Conservation (phyloP, 2,113 vertebrate species). For the Platysteira castanea region DNA sequence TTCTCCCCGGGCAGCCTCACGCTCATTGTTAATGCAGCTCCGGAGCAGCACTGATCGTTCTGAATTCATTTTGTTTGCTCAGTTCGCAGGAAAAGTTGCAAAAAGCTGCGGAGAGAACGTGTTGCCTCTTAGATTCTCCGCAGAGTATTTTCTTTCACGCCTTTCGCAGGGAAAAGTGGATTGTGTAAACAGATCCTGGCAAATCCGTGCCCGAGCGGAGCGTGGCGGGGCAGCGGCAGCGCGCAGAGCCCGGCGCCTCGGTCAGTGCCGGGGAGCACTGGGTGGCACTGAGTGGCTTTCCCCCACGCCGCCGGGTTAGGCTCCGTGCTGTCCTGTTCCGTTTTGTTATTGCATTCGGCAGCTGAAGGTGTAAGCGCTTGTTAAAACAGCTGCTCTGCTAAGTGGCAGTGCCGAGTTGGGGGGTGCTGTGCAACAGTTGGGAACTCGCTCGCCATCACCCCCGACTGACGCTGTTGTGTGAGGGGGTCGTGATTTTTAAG, state of each 20-base stretch:
- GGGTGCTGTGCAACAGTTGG: neutral
- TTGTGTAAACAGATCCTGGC: neutral
- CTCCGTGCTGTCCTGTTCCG: neutral
- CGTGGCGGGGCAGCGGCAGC: neutral
- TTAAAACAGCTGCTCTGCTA: neutral
- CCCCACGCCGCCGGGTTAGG: neutral
- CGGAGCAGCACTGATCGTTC: neutral
- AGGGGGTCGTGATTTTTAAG: neutral
- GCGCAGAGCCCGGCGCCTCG: neutral
- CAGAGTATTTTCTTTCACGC: neutral
- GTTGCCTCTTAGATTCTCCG: neutral
- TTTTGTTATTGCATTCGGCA: neutral
- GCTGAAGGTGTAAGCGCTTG: neutral
- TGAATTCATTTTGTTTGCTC: slow-evolving; percentile 36
- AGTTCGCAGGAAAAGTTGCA: slow-evolving; percentile 2
- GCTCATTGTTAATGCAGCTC: slow-evolving; percentile 46
- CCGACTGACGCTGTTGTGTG: too few species aligned
- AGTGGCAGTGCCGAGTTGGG: neutral
- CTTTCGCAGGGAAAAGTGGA: neutral
- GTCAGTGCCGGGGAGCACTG: neutral
- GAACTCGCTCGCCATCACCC: neutral
- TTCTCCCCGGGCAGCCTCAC: slow-evolving; percentile 29
- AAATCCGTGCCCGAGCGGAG: neutral
- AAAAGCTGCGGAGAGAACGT: neutral
- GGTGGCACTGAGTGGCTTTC: neutral